Evolutionary conservation across 2,797 vertebrate genomes (phyloP).

Genomic region (Siniperca obscura): DNA sequence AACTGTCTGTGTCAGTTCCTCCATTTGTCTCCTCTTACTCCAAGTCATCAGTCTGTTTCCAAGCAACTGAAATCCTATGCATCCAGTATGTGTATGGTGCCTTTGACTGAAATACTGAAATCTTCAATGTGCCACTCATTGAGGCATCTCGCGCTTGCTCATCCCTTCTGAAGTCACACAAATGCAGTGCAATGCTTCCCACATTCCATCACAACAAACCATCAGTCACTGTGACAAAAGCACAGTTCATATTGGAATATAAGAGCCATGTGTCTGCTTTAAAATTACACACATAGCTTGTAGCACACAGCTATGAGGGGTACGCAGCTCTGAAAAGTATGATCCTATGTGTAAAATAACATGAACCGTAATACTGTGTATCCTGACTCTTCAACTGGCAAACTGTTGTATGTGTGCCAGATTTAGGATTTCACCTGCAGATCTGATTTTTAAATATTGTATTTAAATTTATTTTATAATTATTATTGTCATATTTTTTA

Average conservation of each 20-base stretch:
- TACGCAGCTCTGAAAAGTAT: background rate
- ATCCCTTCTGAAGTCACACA: constrained; percentile 7
- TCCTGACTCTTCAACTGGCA: background rate
- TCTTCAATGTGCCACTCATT: background rate
- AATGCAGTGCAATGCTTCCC: background rate
- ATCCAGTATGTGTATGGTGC: background rate
- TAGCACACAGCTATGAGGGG: background rate
- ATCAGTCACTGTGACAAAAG: background rate
- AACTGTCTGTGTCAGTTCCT: constrained; percentile 36
- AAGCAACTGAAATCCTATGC: constrained; percentile 58
- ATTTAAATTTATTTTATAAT: background rate
- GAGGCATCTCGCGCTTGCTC: background rate
- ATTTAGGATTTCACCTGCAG: background rate
- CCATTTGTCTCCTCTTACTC: constrained; percentile 38
- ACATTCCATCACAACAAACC: background rate
- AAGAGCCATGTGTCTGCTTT: background rate
- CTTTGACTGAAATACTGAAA: constrained; percentile 11
- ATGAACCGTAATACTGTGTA: background rate
- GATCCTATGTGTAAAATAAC: background rate
- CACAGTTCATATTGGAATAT: background rate
- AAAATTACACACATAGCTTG: background rate
- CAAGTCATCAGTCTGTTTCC: constrained; percentile 58
- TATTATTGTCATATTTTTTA: background rate
- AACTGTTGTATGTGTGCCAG: background rate
- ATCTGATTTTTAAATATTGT: background rate